phyloP scores from a whole-genome alignment of 2,113 vertebrate genomes.

The Plectropomus leopardus region DNA sequence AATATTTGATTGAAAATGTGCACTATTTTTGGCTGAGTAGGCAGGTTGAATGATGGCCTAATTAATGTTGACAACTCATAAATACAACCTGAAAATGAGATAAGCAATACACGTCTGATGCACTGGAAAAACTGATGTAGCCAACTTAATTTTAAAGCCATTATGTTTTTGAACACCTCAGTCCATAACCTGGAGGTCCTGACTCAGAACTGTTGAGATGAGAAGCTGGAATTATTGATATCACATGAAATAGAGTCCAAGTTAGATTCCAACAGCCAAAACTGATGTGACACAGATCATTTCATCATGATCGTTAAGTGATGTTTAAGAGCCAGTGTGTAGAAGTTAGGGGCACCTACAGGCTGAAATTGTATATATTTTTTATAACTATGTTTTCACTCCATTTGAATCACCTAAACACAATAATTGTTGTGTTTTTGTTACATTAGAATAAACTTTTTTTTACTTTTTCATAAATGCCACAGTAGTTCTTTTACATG shows the following conservation, averaged over 20 bases:
- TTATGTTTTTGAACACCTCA: slow-evolving; percentile 15
- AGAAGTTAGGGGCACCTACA: too few relatives aligned
- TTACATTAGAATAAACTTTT: too few relatives aligned
- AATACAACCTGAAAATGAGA: slow-evolving; percentile 36
- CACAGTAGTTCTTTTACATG: too few relatives aligned
- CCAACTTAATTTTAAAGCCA: slow-evolving; percentile 1
- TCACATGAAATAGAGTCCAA: neutral
- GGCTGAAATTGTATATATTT: too few relatives aligned
- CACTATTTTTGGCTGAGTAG: neutral
- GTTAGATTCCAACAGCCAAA: neutral
- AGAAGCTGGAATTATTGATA: neutral
- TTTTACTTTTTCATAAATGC: too few relatives aligned
- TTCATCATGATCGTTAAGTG: neutral
- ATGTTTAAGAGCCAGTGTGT: neutral
- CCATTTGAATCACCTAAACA: too few relatives aligned
- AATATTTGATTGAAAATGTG: slow-evolving; percentile 3
- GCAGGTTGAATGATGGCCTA: slow-evolving; percentile 3
- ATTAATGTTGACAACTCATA: slow-evolving; percentile 26
- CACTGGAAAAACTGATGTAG: neutral
- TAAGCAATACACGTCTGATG: slow-evolving; percentile 23
- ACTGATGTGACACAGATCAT: neutral
- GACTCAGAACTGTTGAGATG: neutral
- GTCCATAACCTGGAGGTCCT: neutral
- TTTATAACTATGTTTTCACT: too few relatives aligned
- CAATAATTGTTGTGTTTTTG: too few relatives aligned